Conservation (phyloP, 2,888 invertebrate species). For the Plagodis pulveraria region DNA sequence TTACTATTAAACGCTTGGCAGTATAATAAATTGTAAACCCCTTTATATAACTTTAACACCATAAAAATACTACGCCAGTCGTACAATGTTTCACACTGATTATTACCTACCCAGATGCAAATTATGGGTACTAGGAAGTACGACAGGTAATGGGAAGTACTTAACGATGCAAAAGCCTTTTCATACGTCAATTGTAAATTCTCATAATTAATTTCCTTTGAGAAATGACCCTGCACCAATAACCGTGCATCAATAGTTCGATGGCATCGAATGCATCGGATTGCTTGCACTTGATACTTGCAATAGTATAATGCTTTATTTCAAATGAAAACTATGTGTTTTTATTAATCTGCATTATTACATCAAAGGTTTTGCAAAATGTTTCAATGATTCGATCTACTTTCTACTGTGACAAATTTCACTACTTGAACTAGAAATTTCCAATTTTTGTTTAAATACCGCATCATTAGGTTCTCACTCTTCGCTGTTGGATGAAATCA, state of each 20-base stretch:
- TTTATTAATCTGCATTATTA: too few relatives aligned
- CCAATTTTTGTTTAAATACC: conserved; percentile 2
- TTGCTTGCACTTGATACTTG: conserved; percentile 27
- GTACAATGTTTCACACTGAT: too few relatives aligned
- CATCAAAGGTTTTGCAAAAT: too few relatives aligned
- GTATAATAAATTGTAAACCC: too few relatives aligned
- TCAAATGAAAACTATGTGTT: too few relatives aligned
- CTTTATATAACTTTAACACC: too few relatives aligned
- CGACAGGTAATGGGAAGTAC: conserved; percentile 11
- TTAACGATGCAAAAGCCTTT: conserved; percentile 17
- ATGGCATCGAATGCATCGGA: conserved; percentile 18
- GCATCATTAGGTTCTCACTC: conserved; percentile 8
- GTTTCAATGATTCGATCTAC: too few relatives aligned
- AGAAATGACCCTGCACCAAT: conserved; percentile 29
- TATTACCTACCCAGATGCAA: conserved; percentile 8
- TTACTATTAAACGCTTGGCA: too few relatives aligned
- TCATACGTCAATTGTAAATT: conserved; percentile 27
- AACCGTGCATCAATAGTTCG: conserved; percentile 31
- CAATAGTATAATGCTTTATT: neutral
- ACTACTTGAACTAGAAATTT: conserved; percentile 13
- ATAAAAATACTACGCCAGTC: too few relatives aligned
- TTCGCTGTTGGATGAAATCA: conserved; percentile 1
- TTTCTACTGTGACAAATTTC: neutral
- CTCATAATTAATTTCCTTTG: conserved; percentile 32
- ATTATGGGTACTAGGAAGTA: conserved; percentile 13